phyloP scores from a whole-genome alignment of 2,113 vertebrate genomes.

The Corythornis vintsioides region DNA sequence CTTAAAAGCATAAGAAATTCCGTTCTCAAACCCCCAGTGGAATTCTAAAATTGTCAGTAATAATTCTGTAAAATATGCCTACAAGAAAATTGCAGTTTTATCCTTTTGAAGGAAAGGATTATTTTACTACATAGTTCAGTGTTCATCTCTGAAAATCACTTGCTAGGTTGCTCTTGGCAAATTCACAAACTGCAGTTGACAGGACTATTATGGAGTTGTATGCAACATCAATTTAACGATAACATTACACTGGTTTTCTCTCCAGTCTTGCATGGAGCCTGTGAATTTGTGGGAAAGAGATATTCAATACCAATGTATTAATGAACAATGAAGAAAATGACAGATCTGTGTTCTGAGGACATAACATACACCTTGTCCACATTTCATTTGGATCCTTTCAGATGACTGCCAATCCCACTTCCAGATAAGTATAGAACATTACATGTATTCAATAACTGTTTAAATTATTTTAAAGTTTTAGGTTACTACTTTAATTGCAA shows the following conservation, averaged over 20 bases:
- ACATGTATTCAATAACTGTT: conserved; percentile 63
- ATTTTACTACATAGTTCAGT: conserved; percentile 71
- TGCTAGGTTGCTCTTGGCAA: conserved; percentile 77
- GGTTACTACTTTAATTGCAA: conserved; percentile 71
- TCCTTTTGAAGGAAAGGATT: conserved; percentile 70
- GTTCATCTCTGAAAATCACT: conserved; percentile 67
- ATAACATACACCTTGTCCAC: conserved; percentile 70
- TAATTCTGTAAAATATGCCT: conserved; percentile 80
- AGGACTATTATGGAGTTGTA: conserved; percentile 82
- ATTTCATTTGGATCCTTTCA: conserved; percentile 64
- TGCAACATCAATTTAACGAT: conserved; percentile 89
- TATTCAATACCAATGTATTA: conserved; percentile 88
- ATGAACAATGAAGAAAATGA: conserved; percentile 88
- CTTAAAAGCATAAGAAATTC: conserved; percentile 41
- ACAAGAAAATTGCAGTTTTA: conserved; percentile 81
- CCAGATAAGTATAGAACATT: conserved; percentile 68
- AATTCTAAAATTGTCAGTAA: conserved; percentile 62
- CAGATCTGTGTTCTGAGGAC: conserved; percentile 78
- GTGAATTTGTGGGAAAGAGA: conserved; percentile 89
- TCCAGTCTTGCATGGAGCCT: conserved; percentile 78
- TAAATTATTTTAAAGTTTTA: conserved; percentile 74
- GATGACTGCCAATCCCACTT: conserved; percentile 56
- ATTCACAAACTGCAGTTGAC: conserved; percentile 73
- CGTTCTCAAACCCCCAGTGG: neutral
- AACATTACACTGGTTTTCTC: conserved; percentile 80